Percentiles rank a stretch among this genome's conserved stretches.
These are phyloP conservation scores for Syritta pipiens DNA, from an alignment of 2,888 invertebrate species.

Conservation along the genomic window DNA sequence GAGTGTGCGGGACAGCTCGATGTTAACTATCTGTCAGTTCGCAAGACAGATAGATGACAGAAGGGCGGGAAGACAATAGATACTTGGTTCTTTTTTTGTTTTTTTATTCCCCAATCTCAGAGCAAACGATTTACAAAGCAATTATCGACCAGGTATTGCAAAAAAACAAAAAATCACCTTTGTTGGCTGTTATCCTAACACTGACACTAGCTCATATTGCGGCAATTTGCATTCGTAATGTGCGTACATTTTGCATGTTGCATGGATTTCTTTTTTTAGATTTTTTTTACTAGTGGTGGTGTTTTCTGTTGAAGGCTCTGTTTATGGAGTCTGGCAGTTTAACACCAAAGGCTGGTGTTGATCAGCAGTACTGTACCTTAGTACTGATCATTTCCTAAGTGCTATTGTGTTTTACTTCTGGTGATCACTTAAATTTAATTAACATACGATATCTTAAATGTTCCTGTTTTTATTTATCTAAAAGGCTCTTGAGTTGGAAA, in stretches of 20 bases:
- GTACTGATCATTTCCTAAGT: no score
- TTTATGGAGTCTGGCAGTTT: no score
- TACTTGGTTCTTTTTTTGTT: constrained; percentile 9
- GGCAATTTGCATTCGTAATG: constrained; percentile 13
- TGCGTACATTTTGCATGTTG: background rate
- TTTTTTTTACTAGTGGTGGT: background rate
- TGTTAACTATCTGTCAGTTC: constrained; percentile 28
- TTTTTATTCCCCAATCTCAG: background rate
- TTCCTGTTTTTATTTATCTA: no score
- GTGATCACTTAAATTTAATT: no score
- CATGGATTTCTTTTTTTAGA: background rate
- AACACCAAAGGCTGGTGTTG: no score
- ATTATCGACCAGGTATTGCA: background rate
- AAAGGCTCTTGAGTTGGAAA: no score
- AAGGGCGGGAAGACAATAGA: constrained; percentile 21
- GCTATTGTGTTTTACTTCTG: no score
- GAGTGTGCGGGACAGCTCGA: no score
- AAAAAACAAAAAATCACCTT: background rate
- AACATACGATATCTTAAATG: no score
- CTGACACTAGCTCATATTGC: background rate
- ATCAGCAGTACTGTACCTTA: no score
- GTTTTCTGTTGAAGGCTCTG: no score
- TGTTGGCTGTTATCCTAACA: background rate
- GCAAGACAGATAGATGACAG: constrained; percentile 24
- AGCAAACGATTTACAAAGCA: background rate